These are phyloP conservation scores for Ichneumoninae sp. DNA, from an alignment of 2,888 invertebrate genomes.

Conservation along the genomic window DNA sequence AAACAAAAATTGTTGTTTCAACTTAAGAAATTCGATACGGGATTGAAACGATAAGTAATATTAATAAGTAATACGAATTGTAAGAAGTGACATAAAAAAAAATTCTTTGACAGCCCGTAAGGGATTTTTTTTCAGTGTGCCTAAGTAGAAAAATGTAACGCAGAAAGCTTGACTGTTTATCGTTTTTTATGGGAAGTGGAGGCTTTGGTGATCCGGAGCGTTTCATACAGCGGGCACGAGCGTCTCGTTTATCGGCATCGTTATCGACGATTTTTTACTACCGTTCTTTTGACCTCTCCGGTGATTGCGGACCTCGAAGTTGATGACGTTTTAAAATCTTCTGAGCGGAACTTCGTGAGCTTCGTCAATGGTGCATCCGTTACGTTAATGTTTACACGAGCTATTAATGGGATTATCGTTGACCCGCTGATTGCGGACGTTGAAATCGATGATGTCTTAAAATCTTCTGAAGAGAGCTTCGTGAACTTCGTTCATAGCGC, in stretches of 20 bases:
- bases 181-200: background rate
- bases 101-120: background rate
- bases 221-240: background rate
- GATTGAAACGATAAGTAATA: no score
- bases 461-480: background rate
- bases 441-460: background rate
- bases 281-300: constrained; percentile 40
- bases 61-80: no score
- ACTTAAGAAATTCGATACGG: background rate
- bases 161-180: background rate
- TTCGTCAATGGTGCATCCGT: no score
- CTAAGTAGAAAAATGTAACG: background rate
- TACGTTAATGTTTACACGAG: no score
- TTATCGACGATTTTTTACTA: constrained; percentile 35
- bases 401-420: no score
- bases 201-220: background rate
- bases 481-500: background rate
- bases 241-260: constrained; percentile 32
- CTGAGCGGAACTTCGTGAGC: no score
- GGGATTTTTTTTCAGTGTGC: background rate
- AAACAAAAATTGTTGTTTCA: background rate
- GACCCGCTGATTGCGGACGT: no score
- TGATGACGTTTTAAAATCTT: background rate
- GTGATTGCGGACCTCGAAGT: constrained; percentile 4
- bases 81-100: background rate